Percentiles rank a stretch among this genome's conserved stretches.
Evolutionary conservation across 2,113 vertebrate genomes (phyloP).

Genomic region (Antechinus stuartii): DNA sequence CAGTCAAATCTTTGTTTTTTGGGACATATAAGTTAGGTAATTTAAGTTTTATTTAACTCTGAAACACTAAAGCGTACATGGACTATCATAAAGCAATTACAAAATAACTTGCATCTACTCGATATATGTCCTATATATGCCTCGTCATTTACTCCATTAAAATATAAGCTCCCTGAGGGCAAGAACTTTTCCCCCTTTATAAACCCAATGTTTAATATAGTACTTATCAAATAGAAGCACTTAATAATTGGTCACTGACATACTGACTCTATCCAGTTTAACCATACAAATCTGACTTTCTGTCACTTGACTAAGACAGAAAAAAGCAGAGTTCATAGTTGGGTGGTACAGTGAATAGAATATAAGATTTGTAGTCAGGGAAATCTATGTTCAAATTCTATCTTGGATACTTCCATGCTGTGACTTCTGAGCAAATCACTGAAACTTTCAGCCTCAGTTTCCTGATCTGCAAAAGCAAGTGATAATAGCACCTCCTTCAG

Average conservation of each 20-base stretch:
- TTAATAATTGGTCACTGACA: neutral
- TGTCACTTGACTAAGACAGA: no score
- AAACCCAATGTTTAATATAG: neutral
- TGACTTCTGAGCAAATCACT: no score
- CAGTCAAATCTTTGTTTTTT: neutral
- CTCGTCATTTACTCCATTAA: neutral
- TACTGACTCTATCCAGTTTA: no score
- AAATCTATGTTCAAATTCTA: no score
- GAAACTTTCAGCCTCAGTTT: no score
- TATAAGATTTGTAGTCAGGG: no score
- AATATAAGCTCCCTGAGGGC: neutral
- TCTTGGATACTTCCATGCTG: no score
- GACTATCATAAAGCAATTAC: neutral
- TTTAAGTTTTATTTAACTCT: neutral
- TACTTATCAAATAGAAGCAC: neutral
- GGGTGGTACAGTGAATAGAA: no score
- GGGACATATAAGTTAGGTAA: neutral
- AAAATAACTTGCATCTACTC: neutral
- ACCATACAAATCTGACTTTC: no score
- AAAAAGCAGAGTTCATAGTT: no score
- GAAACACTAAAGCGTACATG: neutral
- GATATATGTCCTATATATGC: neutral
- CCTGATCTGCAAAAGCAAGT: no score
- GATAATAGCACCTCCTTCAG: no score
- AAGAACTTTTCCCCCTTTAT: neutral